phyloP scores from a whole-genome alignment of 1,140 invertebrate genomes.

The Pinna nobilis region DNA sequence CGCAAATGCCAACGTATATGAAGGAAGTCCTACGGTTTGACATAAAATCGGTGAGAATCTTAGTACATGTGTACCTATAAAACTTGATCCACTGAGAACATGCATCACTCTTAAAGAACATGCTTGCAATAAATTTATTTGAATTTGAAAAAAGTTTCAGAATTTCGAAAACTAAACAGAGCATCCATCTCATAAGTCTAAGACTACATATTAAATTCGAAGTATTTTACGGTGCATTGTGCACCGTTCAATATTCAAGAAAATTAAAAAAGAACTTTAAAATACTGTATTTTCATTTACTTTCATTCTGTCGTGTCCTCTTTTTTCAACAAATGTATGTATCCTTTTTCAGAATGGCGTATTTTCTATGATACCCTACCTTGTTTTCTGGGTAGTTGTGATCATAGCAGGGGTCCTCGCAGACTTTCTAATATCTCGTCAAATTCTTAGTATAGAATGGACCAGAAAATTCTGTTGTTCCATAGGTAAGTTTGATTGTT shows the following conservation, averaged over 20 bases:
- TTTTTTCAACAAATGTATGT: too few relatives aligned
- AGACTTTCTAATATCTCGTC: conserved; percentile 83
- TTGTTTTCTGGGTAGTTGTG: conserved; percentile 88
- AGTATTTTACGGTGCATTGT: too few relatives aligned
- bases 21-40: conserved; percentile 91
- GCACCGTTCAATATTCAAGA: too few relatives aligned
- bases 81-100: not conserved
- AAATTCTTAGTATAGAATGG: conserved; percentile 78
- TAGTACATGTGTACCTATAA: not conserved
- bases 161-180: too few relatives aligned
- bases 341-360: conserved; percentile 86
- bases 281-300: not conserved
- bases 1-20: conserved; percentile 95
- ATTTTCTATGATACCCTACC: conserved; percentile 90
- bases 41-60: conserved; percentile 82
- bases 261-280: not conserved
- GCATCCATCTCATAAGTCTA: too few relatives aligned
- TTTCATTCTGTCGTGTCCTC: not conserved
- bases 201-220: too few relatives aligned
- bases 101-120: too few relatives aligned
- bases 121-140: too few relatives aligned
- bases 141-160: too few relatives aligned
- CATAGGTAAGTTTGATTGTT: conserved; percentile 42
- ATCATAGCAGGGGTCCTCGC: conserved; percentile 86
- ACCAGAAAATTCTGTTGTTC: conserved; percentile 77